Percentiles rank a stretch among this genome's conserved stretches.
These are phyloP conservation scores for Thunnus maccoyii DNA, from an alignment of 2,113 vertebrate species.

Conservation along the genomic window DNA sequence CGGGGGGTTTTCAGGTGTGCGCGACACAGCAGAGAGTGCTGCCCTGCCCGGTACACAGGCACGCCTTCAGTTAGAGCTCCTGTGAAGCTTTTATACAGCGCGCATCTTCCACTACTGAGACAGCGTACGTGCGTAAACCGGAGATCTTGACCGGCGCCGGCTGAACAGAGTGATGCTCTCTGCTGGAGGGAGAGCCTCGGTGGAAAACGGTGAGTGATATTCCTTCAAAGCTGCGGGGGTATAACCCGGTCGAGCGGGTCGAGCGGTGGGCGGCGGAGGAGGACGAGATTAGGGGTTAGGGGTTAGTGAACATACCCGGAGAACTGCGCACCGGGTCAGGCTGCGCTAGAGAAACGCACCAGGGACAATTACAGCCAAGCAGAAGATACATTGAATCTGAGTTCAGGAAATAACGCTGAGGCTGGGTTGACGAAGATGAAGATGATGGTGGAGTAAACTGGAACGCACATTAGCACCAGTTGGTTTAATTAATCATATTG, in stretches of 20 bases:
- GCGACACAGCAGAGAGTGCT: conserved; percentile 22
- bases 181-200: neutral
- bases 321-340: conserved; percentile 37
- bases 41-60: conserved; percentile 9
- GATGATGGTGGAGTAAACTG: too few species aligned
- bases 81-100: conserved; percentile 19
- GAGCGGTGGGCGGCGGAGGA: neutral
- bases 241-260: neutral
- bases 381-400: neutral
- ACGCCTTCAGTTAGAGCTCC: conserved; percentile 22
- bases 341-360: neutral
- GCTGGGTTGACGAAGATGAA: too few species aligned
- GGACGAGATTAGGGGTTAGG: conserved; percentile 33
- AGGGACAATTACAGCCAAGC: too few species aligned
- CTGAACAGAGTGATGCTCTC: neutral
- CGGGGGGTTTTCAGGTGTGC: conserved; percentile 41
- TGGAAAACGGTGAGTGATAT: neutral
- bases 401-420: neutral
- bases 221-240: neutral
- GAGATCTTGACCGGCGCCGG: neutral
- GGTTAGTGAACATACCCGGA: neutral
- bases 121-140: conserved; percentile 21
- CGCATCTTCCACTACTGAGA: neutral
- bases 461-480: too few species aligned
- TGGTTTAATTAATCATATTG: too few species aligned